These are phyloP conservation scores for Microcebus jonahi DNA, from an alignment of 2,113 vertebrate species.

Conservation along the genomic window DNA sequence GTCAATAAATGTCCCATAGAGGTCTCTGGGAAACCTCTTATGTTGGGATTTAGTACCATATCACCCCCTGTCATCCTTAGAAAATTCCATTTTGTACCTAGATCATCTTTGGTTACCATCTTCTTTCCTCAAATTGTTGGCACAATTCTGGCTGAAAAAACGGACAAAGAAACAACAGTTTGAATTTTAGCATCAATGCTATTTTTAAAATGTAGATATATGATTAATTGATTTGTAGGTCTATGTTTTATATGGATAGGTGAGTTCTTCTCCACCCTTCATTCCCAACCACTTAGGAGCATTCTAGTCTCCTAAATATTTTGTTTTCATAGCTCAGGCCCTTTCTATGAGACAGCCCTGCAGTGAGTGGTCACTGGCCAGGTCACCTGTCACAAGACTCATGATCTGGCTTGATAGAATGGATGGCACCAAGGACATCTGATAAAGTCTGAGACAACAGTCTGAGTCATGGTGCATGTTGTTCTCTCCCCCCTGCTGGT, in stretches of 20 bases:
- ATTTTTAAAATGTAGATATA: neutral
- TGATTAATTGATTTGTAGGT: neutral
- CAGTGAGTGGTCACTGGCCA: neutral
- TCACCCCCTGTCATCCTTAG: neutral
- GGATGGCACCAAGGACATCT: neutral
- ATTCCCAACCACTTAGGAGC: too few relatives aligned
- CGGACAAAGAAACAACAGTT: neutral
- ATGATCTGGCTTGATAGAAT: neutral
- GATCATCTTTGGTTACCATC: neutral
- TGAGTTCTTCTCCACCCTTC: neutral
- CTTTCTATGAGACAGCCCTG: neutral
- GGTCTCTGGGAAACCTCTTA: neutral
- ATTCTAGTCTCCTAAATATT: neutral
- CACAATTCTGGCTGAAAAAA: neutral
- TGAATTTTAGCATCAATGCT: neutral
- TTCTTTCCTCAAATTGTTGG: neutral
- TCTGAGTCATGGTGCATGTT: too few relatives aligned
- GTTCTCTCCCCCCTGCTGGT: rapidly evolving
- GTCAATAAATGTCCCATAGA: neutral
- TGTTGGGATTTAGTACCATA: neutral
- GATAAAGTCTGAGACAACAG: neutral
- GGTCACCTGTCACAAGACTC: neutral
- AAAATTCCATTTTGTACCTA: neutral
- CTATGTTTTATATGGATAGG: neutral
- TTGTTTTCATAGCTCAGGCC: neutral